Evolutionary conservation across 2,888 invertebrate genomes (phyloP).

Genomic region (Spisula subtruncata): DNA sequence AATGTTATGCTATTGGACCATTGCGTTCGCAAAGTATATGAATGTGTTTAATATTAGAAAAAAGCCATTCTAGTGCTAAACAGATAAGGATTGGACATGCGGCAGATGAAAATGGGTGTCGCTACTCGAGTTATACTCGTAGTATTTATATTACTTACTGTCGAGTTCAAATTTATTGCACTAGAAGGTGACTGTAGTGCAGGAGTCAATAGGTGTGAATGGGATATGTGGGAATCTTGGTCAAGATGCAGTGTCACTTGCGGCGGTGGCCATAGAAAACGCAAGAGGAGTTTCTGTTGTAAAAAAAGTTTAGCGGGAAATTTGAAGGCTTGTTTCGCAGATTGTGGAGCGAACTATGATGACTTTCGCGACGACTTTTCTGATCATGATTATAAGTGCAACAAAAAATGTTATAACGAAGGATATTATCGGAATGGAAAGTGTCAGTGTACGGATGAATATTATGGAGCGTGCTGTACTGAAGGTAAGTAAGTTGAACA

Average conservation of each 20-base stretch:
- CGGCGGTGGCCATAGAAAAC: neutral
- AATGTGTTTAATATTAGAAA: too few relatives aligned
- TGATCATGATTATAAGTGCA: neutral
- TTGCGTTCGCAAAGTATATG: too few relatives aligned
- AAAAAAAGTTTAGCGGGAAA: neutral
- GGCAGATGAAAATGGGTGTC: too few relatives aligned
- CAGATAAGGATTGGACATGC: too few relatives aligned
- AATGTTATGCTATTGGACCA: too few relatives aligned
- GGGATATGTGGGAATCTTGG: slow-evolving; percentile 23
- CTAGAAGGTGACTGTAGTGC: neutral
- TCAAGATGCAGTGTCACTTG: slow-evolving; percentile 3
- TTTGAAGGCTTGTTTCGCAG: neutral
- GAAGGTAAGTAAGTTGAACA: neutral
- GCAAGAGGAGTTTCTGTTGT: neutral
- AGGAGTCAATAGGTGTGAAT: neutral
- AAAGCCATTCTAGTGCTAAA: too few relatives aligned
- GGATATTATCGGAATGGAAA: neutral
- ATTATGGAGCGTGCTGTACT: slow-evolving; percentile 17
- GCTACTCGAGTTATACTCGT: neutral
- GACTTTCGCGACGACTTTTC: too few relatives aligned
- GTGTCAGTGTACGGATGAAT: neutral
- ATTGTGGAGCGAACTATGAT: neutral
- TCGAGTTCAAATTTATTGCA: neutral
- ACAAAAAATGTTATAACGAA: slow-evolving; percentile 4
- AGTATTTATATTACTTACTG: neutral